Evolutionary conservation across 2,797 vertebrate species (phyloP), one percentile per base, ranked within the genome.

Genomic region (Pseudotriccus pelzelni): DNA sequence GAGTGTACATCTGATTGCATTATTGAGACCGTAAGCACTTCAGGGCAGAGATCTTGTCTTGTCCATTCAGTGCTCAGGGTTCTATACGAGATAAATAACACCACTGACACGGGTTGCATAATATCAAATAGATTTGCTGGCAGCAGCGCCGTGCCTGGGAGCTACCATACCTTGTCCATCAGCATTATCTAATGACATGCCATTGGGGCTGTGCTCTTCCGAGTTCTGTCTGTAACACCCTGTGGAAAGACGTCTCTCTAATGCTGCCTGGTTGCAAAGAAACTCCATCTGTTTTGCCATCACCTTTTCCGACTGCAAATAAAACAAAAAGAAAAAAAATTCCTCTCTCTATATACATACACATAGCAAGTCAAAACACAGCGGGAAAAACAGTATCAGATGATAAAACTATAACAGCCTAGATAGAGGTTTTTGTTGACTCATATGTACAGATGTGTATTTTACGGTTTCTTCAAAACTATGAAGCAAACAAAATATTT

Each of bases 281-380:
- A 99, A 99, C 98, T 99, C 99, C 99, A 99, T 99, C 98, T 99
- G 99, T 96, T 99, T 98, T 73, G 99, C 98, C 97, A 99, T 97
- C 94, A 99, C 98, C 95, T 99, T 99, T 98, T 99, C 99, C 53
- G 99, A 98, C 98, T 99, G 99, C 97, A 99, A 98, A 99, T 98
- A 97, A 95, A 95, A 80, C 52, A 94, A 78, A 70, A 58, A 64
- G 58, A 56, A 68, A 64, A 64, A 60, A 56, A 53, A 43, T 8
- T 70, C 23, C 39, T 41, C 41, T 70, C 78, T 80, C 3, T 62
- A n/a, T 67, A 72, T 69, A 43, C 46, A 84, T 62, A 53, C 50
- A 72, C 8, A 70, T 2, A 87, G 75, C 14, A 41, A 95, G 87
- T 76, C 92, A 94, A 92, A 93, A 88, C 91, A 93, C n/a, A 39